Conservation (phyloP, 2,797 vertebrate genomes). For the Ceyx erithaca region DNA sequence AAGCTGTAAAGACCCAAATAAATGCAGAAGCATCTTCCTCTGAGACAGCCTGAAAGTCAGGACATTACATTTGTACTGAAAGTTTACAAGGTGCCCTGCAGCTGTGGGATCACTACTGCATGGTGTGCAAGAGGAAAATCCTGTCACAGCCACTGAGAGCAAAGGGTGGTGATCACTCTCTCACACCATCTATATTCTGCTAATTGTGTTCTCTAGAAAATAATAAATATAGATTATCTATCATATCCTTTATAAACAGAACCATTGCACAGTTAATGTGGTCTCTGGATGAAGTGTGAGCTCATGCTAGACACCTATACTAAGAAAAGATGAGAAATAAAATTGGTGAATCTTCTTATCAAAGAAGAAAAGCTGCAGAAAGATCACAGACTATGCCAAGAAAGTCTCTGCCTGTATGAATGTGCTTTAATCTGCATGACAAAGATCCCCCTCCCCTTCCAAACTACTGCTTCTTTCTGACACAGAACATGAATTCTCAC, state of each 20-base stretch:
- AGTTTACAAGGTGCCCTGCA: not conserved
- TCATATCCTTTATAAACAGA: not conserved
- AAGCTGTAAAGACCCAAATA: not conserved
- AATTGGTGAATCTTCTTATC: not conserved
- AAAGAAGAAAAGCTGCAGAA: not conserved
- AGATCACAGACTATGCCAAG: not conserved
- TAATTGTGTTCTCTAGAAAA: not conserved
- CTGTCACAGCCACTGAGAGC: not conserved
- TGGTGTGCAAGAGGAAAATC: not conserved
- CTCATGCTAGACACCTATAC: not conserved
- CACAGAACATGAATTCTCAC: not conserved
- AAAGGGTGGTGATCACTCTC: not conserved
- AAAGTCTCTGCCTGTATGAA: not conserved
- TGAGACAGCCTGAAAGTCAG: not conserved
- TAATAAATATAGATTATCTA: no score
- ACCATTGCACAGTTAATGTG: not conserved
- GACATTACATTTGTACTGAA: not conserved
- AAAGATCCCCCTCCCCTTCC: not conserved
- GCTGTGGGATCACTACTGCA: not conserved
- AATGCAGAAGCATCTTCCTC: not conserved
- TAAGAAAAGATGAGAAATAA: not conserved
- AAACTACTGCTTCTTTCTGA: not conserved
- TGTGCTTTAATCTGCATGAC: constrained; percentile 10
- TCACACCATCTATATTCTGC: not conserved
- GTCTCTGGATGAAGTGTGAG: not conserved